A percentile compares a stretch with the other conserved stretches of the same genome.
phyloP scores from a whole-genome alignment of 1,140 invertebrate species.

The Euura lappo region DNA sequence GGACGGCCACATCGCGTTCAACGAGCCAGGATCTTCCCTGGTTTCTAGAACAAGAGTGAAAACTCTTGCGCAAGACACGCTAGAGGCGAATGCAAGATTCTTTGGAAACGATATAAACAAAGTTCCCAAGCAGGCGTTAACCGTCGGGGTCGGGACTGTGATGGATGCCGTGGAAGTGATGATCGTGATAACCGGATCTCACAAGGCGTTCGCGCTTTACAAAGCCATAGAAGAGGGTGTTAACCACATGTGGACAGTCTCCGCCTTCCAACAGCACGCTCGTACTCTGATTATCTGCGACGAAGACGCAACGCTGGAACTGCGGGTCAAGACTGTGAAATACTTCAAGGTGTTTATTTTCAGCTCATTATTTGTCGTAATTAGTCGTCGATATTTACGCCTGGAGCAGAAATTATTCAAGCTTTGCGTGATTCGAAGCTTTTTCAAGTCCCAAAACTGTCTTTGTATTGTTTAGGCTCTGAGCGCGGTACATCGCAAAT shows the following conservation, averaged over 20 bases:
- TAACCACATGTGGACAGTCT: conserved; percentile 99
- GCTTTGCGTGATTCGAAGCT: not conserved
- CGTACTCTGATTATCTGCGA: conserved; percentile 94
- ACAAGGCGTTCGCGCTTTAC: conserved; percentile 96
- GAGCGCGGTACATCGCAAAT: conserved; percentile 74
- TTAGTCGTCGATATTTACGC: conserved; percentile 9
- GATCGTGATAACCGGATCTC: conserved; percentile 97
- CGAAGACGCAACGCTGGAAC: conserved; percentile 96
- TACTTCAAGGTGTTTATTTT: conserved; percentile 88
- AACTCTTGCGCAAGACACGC: conserved; percentile 94
- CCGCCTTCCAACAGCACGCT: conserved; percentile 96
- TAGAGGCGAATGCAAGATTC: conserved; percentile 96
- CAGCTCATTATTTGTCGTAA: conserved; percentile 13
- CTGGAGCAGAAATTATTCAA: not conserved
- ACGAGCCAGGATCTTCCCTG: conserved; percentile 95
- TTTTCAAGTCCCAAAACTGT: conserved; percentile 21
- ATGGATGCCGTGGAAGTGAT: conserved; percentile 99
- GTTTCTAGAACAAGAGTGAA: conserved; percentile 95
- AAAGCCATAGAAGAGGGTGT: conserved; percentile 96
- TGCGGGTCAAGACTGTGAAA: conserved; percentile 98
- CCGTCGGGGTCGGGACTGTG: conserved; percentile 98
- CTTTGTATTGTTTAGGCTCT: conserved; percentile 63
- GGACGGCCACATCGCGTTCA: conserved; percentile 99
- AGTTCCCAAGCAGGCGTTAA: conserved; percentile 93
- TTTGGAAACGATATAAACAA: conserved; percentile 93